Evolutionary conservation across 2,113 vertebrate genomes (phyloP), one percentile per base, ranked within the genome.

Genomic region (Bos taurus): DNA sequence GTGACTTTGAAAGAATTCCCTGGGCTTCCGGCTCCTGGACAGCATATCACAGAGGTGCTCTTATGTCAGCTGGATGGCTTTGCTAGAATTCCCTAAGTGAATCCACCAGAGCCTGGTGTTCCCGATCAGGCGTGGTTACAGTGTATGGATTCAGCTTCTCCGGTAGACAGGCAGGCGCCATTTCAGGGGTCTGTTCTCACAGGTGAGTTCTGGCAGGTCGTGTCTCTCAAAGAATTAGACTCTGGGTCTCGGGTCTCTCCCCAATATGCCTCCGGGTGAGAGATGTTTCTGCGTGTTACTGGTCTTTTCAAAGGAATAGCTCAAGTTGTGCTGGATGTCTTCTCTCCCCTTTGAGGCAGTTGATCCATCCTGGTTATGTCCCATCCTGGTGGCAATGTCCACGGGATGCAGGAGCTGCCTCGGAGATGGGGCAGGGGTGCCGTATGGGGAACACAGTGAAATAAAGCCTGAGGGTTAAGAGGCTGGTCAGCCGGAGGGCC

Each of bases 401-500:
- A 40, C 10, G 21, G 36, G 25, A 21, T 28, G 5, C n/a, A 16
- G 48, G 6, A 43, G 48, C 17, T 11, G 48, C n/a, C 5, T 16
- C n/a, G 2, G 71, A 2, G 52, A 48, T 80, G 46, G 15, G 43
- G 15, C 36, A 13, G 36, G 21, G 21, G 23, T 74, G 21, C 10
- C 21, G 5, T 25, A 25, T 25, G 5, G 67, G 21, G 67, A 74
- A 25, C 5, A 1, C 11, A 23, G 11, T 40, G 71, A 25, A 43
- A 14, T 21, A 25, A 4, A 10, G 28, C 26, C 52, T 85, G 19
- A 1, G 16, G 30, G 14, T 10, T 17, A 23, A 50, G 57, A 84
- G 54, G 26, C 46, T 50, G 16, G 15, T n/a, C 8, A 1, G 15
- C n/a, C 1, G 0, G 7, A n/a, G 1, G 59, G 19, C 52, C 16